Conservation (phyloP, 2,797 vertebrate genomes). For the Ibycter americanus region DNA sequence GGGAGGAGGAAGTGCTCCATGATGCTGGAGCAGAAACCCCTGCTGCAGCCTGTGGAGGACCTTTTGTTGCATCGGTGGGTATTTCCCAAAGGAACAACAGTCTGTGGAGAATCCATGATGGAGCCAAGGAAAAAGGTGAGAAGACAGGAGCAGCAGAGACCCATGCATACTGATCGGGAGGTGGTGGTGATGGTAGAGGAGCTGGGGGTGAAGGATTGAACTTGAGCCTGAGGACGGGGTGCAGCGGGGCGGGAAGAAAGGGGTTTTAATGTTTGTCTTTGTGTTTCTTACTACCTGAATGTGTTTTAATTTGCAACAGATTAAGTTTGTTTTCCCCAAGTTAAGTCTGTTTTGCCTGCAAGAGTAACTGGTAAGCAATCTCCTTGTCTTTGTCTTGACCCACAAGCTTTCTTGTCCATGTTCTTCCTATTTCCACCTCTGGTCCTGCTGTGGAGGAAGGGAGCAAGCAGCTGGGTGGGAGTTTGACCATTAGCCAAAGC, state of each 20-base stretch:
- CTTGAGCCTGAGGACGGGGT: neutral
- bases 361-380: too few relatives aligned
- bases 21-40: neutral
- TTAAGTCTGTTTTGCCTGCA: too few relatives aligned
- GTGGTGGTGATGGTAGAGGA: neutral
- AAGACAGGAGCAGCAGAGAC: neutral
- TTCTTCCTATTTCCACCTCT: neutral
- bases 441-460: neutral
- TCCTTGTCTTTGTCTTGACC: too few relatives aligned
- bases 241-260: neutral
- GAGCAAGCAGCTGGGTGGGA: neutral
- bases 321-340: too few relatives aligned
- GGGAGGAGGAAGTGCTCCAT: neutral
- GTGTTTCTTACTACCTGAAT: neutral
- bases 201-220: neutral
- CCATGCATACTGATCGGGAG: fast-evolving
- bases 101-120: neutral
- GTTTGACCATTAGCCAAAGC: neutral
- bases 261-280: neutral
- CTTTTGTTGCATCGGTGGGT: neutral
- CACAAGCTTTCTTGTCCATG: too few relatives aligned
- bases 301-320: neutral
- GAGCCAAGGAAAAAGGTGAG: neutral
- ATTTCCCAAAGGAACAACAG: neutral
- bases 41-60: neutral